Conservation (phyloP, 2,888 invertebrate genomes). For the Oxytorus armatus region DNA sequence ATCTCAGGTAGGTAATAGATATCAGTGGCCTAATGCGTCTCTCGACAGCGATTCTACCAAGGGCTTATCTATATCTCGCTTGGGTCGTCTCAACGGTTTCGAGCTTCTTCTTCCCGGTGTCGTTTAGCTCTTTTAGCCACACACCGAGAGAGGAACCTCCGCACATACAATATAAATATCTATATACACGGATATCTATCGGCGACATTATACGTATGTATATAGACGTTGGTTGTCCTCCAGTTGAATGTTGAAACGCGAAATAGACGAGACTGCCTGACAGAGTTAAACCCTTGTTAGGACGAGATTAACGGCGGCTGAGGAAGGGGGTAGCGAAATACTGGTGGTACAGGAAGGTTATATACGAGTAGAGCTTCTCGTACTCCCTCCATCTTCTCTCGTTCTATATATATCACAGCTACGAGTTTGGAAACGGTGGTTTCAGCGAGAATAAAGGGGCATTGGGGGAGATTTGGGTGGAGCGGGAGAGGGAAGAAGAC, state of each 20-base stretch:
- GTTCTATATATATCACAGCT: slow-evolving; percentile 37
- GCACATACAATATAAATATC: slow-evolving; percentile 3
- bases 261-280: slow-evolving; percentile 68
- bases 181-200: slow-evolving; percentile 7
- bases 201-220: slow-evolving; percentile 3
- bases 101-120: slow-evolving; percentile 29
- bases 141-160: slow-evolving; percentile 9
- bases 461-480: neutral
- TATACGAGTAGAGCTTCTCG: slow-evolving; percentile 7
- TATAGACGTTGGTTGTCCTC: slow-evolving; percentile 21
- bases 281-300: slow-evolving; percentile 78
- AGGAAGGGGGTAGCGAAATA: slow-evolving; percentile 39
- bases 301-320: slow-evolving; percentile 76
- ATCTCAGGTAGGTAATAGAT: slow-evolving; percentile 27
- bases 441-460: slow-evolving; percentile 5
- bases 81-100: slow-evolving; percentile 6
- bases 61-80: slow-evolving; percentile 45
- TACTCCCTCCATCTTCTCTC: slow-evolving; percentile 3
- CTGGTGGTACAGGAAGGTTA: slow-evolving; percentile 15
- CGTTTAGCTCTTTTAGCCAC: slow-evolving; percentile 30
- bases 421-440: slow-evolving; percentile 28
- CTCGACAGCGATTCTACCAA: slow-evolving; percentile 25
- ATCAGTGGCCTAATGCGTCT: slow-evolving; percentile 43
- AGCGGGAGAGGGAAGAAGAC: neutral
- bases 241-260: slow-evolving; percentile 53